Base-by-base conservation (phyloP, 2,888 invertebrate species). In the Toxonevra muliebris region DNA sequence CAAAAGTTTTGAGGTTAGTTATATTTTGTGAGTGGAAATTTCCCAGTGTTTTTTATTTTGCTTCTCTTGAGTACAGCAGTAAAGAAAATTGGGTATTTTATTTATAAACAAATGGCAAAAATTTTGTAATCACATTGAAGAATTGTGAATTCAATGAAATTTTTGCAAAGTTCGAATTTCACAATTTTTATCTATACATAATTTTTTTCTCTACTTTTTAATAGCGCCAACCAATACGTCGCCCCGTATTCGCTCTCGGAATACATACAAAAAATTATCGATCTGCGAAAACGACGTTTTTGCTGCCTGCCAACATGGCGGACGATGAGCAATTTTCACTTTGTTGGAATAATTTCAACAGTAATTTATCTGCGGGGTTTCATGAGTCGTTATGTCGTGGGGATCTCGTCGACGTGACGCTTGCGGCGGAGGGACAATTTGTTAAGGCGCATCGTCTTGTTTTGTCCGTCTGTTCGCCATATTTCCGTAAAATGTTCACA, bases 311-410 rank as follows among this genome's bases (percentile, higher is more conserved):
- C 88, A 89, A 87, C 85, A 90, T 90, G 90, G 90, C 89, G 89
- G 89, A 90, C 87, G 90, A 90, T 87, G 90, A 90, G 87, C 90
- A 90, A 84, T 90, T 90, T 87, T 91, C 91, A 84, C 86, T 91
- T 86, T 90, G 90, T 87, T 91, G 91, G 91, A 91, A 91, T 87
- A 91, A 91, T 87, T 91, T 91, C 87, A 90, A 90, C 86, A 89
- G 89, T 74, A 91, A 91, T 80, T 88, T 91, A 87, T 89, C 90
- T 72, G 89, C 90, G 84, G 90, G 90, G 78, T 91, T 91, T 83
- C 90, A 91, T 79, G 90, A 90, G 84, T 88, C 91, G 82, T 85
- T 91, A 84, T 89, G 90, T 81, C 89, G 90, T 83, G 90, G 90
- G 73, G 90, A 90, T 83, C 84, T 91, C 78, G 91, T 91, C 76